Base-by-base conservation (phyloP, 2,888 invertebrate genomes). In the Amiota mariae region DNA sequence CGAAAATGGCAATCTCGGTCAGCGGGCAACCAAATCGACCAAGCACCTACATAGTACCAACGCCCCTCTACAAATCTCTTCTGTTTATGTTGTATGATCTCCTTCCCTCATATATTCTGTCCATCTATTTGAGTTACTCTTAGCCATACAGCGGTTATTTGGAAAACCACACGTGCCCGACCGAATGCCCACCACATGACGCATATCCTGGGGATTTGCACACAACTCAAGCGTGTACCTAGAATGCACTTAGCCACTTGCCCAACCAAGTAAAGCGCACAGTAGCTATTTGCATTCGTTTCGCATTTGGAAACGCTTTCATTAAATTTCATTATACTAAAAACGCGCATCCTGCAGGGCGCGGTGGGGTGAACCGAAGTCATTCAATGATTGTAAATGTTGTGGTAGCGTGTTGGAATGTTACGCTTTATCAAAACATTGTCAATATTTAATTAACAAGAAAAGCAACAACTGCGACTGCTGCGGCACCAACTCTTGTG, bases 231-330 rank as follows among this genome's bases (percentile, higher is more conserved):
- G 20, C 36, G 47, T 67, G 49, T 36, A 72, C 71, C 71, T 36
- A 63, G 64, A 18, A 54, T 54, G 72, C 12, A 13, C 48, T 71
- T 15, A 48, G 20, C 49, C 46, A 15, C 15, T 13, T 20, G 59
- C 6, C 11, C 20, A 20, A 59, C n/a, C 36, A 47, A 51, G 20
- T 47, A 59, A 18, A 63, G 77, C 72, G 82, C 80, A 86, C 86
- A 85, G 86, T 87, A 86, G 86, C 86, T 71, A 76, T 74, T 70
- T 74, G 79, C 87, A 86, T 86, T 86, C 86, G 86, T 81, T 86
- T 87, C 86, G 87, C 86, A 86, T 86, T 86, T 86, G 87, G 86
- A 84, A 86, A 84, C 86, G 82, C 84, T 86, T 86, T 84, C 87
- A 86, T 86, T 87, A 86, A 63, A 56, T 86, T 86, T 84, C 87